phyloP scores from a whole-genome alignment of 2,113 vertebrate species.

The Atrichornis clamosus region DNA sequence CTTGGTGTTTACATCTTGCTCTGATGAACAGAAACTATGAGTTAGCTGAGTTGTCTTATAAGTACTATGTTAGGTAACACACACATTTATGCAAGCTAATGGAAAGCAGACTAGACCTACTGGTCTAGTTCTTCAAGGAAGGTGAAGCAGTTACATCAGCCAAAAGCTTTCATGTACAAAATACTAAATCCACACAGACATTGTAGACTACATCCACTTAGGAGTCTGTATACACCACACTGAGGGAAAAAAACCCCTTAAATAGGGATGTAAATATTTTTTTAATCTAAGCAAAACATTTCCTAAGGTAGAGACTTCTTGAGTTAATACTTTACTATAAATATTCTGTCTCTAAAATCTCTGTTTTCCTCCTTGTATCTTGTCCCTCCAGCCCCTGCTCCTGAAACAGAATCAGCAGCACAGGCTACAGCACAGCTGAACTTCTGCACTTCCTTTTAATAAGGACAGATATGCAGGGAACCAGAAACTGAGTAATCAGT shows the following conservation, averaged over 20 bases:
- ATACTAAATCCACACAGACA: background rate
- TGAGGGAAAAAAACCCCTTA: background rate
- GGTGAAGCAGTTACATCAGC: background rate
- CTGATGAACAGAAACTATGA: background rate
- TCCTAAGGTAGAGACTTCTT: background rate
- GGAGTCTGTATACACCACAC: background rate
- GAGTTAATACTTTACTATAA: background rate
- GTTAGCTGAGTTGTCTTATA: background rate
- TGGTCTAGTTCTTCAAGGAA: background rate
- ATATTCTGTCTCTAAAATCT: background rate
- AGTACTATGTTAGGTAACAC: background rate
- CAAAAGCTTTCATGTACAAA: background rate
- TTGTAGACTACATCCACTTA: background rate
- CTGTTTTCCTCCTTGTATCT: background rate
- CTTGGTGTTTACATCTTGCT: background rate
- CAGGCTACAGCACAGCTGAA: slow-evolving; percentile 12
- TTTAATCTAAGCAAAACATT: background rate
- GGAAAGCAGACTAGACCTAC: background rate
- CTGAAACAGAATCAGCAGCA: background rate
- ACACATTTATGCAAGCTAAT: background rate
- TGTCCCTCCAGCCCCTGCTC: background rate
- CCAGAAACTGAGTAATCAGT: slow-evolving; percentile 40
- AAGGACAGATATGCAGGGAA: slow-evolving; percentile 36
- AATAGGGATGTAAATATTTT: background rate
- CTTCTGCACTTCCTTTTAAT: slow-evolving; percentile 62